phyloP scores from a whole-genome alignment of 2,888 invertebrate genomes.

The Standfussiana lucernea region DNA sequence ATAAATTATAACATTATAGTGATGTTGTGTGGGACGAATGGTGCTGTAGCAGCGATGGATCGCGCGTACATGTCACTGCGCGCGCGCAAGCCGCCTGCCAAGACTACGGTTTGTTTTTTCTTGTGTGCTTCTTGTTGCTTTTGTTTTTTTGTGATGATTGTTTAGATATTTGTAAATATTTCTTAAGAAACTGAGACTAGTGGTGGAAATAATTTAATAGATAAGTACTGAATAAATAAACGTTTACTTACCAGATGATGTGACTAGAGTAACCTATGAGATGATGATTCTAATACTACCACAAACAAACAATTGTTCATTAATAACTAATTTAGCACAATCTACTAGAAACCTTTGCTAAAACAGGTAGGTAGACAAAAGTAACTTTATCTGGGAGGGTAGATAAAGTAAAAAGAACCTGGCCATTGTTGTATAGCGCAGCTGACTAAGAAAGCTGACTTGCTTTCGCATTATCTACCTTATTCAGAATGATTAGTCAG shows the following conservation, averaged over 20 bases:
- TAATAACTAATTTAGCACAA: not conserved
- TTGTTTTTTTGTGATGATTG: conserved; percentile 17
- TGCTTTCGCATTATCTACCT: conserved; percentile 28
- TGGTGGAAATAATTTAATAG: not conserved
- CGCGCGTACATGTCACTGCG: conserved; percentile 90
- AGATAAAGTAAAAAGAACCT: conserved; percentile 17
- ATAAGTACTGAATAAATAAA: not conserved
- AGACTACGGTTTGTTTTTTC: conserved; percentile 81
- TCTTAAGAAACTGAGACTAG: not conserved
- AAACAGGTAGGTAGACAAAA: not conserved
- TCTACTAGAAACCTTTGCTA: not conserved
- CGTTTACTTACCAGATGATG: not conserved
- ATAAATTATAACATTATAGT: conserved; percentile 41
- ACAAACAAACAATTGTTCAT: not conserved
- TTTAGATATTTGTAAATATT: not conserved
- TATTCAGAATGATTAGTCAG: conserved; percentile 45
- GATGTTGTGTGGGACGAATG: conserved; percentile 87
- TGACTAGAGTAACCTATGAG: not conserved
- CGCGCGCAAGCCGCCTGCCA: conserved; percentile 86
- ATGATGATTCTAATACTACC: not conserved
- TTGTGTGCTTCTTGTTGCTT: conserved; percentile 35
- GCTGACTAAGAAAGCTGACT: conserved; percentile 32
- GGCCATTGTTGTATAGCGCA: conserved; percentile 22
- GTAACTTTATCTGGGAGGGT: not conserved
- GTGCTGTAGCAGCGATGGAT: conserved; percentile 88